Conservation (phyloP, 2,113 vertebrate genomes). For the Galbula dea region DNA sequence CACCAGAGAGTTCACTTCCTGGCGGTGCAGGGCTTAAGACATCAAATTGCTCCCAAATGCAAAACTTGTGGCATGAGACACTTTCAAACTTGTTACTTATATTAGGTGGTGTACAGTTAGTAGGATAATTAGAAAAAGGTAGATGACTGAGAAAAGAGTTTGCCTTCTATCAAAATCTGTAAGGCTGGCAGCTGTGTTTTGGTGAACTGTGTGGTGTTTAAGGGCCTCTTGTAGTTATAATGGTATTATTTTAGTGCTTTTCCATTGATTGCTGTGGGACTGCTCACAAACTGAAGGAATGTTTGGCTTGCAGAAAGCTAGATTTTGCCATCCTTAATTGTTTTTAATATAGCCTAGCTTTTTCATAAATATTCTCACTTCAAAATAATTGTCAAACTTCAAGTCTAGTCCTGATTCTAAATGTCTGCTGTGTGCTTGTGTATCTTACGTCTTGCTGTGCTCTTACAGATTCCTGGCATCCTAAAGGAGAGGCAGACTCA, state of each 20-base stretch:
- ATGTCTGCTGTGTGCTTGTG: neutral
- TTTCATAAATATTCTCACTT: constrained; percentile 5
- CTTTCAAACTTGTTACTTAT: neutral
- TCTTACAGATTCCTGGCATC: neutral
- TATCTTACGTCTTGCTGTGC: neutral
- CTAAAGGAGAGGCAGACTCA: neutral
- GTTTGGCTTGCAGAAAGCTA: constrained; percentile 14
- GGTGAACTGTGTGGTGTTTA: neutral
- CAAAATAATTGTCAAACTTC: neutral
- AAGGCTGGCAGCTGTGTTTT: neutral
- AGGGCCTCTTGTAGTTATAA: neutral
- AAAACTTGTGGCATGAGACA: neutral
- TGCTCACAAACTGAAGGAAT: constrained; percentile 16
- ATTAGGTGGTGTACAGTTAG: neutral
- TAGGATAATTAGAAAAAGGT: neutral
- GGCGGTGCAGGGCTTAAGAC: neutral
- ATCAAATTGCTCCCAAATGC: neutral
- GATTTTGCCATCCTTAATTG: constrained; percentile 40
- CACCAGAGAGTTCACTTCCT: neutral
- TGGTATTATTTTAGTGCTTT: neutral
- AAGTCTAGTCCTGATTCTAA: neutral
- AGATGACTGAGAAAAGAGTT: neutral
- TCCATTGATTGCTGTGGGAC: constrained; percentile 49
- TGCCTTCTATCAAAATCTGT: neutral
- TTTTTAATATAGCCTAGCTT: constrained; percentile 45